phyloP scores from a whole-genome alignment of 2,797 vertebrate species.

The Triplophysa bombifrons region DNA sequence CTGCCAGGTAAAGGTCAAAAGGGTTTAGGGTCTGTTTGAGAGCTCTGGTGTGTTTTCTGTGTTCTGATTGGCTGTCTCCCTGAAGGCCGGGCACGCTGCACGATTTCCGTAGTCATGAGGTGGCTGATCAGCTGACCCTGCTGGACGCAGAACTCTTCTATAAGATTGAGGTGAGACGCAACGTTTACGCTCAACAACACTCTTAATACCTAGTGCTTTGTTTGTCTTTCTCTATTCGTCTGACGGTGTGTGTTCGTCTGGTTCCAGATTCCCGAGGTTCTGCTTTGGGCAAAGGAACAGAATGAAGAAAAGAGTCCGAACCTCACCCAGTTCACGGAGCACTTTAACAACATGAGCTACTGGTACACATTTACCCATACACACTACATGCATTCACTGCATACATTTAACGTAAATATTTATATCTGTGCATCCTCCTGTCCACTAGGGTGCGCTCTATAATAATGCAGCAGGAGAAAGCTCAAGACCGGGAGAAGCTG shows the following conservation, averaged over 20 bases:
- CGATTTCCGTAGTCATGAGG: constrained; percentile 97
- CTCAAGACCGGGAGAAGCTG: constrained; percentile 94
- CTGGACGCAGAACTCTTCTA: constrained; percentile 97
- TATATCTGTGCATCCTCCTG: background rate
- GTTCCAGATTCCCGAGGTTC: constrained; percentile 92
- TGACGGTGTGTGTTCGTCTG: background rate
- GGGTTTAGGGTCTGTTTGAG: background rate
- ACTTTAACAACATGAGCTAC: constrained; percentile 99
- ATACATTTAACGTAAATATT: background rate
- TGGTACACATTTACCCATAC: constrained; percentile 77
- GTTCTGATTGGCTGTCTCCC: constrained; percentile 46
- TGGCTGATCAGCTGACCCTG: constrained; percentile 96
- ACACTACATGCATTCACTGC: background rate
- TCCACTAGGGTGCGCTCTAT: constrained; percentile 93
- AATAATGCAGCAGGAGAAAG: constrained; percentile 98
- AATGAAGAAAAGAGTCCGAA: constrained; percentile 99
- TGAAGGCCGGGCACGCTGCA: constrained; percentile 94
- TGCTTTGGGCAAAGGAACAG: constrained; percentile 99
- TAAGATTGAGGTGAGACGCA: constrained; percentile 88
- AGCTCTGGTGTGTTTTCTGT: background rate
- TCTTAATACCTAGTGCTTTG: background rate
- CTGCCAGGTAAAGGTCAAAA: constrained; percentile 83
- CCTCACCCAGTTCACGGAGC: constrained; percentile 98
- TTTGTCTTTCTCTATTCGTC: background rate
- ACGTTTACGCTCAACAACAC: background rate